These are phyloP conservation scores for Spilarctia lutea DNA, from an alignment of 2,888 invertebrate genomes.

Conservation along the genomic window DNA sequence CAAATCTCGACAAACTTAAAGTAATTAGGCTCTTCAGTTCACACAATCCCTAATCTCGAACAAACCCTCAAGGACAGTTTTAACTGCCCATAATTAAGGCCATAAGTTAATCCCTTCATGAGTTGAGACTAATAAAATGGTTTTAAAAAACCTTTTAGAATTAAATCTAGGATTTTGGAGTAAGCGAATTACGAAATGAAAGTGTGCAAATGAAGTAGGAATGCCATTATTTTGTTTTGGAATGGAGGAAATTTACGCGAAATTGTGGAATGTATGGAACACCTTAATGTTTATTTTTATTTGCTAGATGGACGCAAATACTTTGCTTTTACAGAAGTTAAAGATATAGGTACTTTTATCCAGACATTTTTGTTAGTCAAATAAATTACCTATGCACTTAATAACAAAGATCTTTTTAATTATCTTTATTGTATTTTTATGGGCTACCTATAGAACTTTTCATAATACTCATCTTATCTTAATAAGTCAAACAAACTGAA, in stretches of 20 bases:
- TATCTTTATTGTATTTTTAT: too few species aligned
- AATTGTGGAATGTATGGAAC: slow-evolving; percentile 26
- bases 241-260: slow-evolving; percentile 73
- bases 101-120: slow-evolving; percentile 26
- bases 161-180: slow-evolving; percentile 67
- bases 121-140: slow-evolving; percentile 30
- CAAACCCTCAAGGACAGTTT: slow-evolving; percentile 11
- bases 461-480: too few species aligned
- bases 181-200: slow-evolving; percentile 76
- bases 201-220: slow-evolving; percentile 76
- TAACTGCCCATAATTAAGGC: slow-evolving; percentile 18
- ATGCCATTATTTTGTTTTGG: slow-evolving; percentile 77
- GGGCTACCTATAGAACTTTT: too few species aligned
- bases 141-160: slow-evolving; percentile 37
- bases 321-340: too few species aligned
- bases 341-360: too few species aligned
- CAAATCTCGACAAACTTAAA: background rate
- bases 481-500: too few species aligned
- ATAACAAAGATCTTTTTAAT: too few species aligned
- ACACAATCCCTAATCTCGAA: slow-evolving; percentile 3
- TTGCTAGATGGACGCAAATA: background rate
- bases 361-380: too few species aligned
- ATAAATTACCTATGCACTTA: too few species aligned
- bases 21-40: slow-evolving; percentile 1
- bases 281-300: background rate